These are phyloP conservation scores for Potamilus streckersoni DNA, from an alignment of 1,140 invertebrate species.

Conservation along the genomic window DNA sequence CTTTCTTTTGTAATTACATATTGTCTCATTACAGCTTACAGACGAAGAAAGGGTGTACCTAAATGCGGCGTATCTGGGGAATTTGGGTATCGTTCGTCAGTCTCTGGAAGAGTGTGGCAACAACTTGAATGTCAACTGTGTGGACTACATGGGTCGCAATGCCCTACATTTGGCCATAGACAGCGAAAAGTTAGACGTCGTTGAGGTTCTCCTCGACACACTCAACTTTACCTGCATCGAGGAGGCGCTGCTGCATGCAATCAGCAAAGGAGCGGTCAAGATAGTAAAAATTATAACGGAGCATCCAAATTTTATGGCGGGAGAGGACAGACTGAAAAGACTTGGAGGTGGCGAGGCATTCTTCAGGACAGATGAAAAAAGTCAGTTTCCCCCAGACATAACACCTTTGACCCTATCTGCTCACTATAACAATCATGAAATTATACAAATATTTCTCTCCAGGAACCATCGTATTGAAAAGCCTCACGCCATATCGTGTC, in stretches of 20 bases:
- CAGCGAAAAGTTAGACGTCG: conserved; percentile 63
- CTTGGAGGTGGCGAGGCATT: conserved; percentile 61
- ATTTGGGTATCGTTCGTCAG: conserved; percentile 60
- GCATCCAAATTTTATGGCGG: conserved; percentile 66
- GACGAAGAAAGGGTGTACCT: conserved; percentile 68
- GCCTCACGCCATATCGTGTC: conserved; percentile 74
- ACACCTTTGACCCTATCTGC: conserved; percentile 67
- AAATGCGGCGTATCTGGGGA: conserved; percentile 67
- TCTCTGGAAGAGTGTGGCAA: conserved; percentile 57
- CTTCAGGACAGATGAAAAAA: conserved; percentile 61
- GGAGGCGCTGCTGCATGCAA: conserved; percentile 66
- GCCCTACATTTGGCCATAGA: conserved; percentile 66
- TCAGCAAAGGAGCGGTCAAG: conserved; percentile 65
- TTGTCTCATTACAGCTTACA: conserved; percentile 57
- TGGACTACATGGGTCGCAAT: conserved; percentile 65
- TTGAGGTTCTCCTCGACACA: conserved; percentile 62
- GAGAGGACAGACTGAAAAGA: conserved; percentile 60
- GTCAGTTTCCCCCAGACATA: conserved; percentile 64
- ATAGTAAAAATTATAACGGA: conserved; percentile 66
- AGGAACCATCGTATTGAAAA: conserved; percentile 66
- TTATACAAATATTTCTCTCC: conserved; percentile 67
- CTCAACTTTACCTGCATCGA: conserved; percentile 63
- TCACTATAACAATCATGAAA: conserved; percentile 68
- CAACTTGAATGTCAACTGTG: conserved; percentile 61
- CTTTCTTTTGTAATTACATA: no score